These are phyloP conservation scores for Graptemys geographica DNA, from an alignment of 2,797 vertebrate species.

Conservation along the genomic window DNA sequence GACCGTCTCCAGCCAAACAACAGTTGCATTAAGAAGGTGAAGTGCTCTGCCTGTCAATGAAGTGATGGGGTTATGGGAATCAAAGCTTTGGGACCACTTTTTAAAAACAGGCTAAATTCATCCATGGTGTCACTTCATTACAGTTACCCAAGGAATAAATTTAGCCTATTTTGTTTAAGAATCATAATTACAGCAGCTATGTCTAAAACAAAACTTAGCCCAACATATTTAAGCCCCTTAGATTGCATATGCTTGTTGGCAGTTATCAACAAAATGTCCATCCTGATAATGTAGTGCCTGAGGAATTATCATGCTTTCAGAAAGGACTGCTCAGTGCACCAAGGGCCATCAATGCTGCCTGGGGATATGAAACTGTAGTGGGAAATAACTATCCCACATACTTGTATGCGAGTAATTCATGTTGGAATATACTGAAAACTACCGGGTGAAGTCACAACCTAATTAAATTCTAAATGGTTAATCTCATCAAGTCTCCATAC, in stretches of 20 bases:
- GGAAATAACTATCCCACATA: not conserved
- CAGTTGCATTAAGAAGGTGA: not conserved
- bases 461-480: not conserved
- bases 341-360: not conserved
- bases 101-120: not conserved
- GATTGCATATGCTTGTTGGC: not conserved
- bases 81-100: not conserved
- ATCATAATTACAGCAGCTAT: not conserved
- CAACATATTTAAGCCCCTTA: not conserved
- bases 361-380: not conserved
- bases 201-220: not conserved
- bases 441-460: not conserved
- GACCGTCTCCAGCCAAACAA: not conserved
- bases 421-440: not conserved
- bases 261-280: not conserved
- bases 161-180: not conserved
- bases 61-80: not conserved
- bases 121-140: not conserved
- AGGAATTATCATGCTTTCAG: not conserved
- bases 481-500: not conserved
- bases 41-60: not conserved
- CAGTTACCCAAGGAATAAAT: not conserved
- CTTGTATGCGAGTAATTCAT: accelerated
- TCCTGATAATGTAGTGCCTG: not conserved
- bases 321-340: not conserved